Percentiles rank a stretch among this genome's conserved stretches.
Conservation (phyloP, 2,888 invertebrate species). For the Frankliniella intonsa region DNA sequence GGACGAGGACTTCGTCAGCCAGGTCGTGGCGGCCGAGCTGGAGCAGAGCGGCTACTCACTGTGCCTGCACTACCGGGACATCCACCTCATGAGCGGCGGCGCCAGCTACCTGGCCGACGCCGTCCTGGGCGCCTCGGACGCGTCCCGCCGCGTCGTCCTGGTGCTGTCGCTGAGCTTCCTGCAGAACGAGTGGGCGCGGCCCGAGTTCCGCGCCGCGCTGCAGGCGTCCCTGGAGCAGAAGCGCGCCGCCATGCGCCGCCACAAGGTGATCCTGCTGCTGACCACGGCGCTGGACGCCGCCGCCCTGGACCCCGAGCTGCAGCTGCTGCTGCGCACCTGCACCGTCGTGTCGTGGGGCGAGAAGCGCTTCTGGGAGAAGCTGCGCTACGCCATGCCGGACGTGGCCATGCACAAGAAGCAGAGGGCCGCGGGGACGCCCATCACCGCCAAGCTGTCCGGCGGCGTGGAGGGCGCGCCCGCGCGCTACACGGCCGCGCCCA, state of each 20-base stretch:
- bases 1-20: conserved; percentile 67
- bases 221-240: conserved; percentile 62
- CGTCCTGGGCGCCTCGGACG: conserved; percentile 57
- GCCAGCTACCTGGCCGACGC: conserved; percentile 51
- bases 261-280: conserved; percentile 56
- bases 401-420: conserved; percentile 49
- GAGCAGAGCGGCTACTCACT: conserved; percentile 67
- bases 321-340: conserved; percentile 66
- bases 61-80: conserved; percentile 50
- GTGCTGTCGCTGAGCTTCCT: conserved; percentile 76
- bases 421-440: conserved; percentile 32
- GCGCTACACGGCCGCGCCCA: conserved; percentile 67
- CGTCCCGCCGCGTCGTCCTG: conserved; percentile 70
- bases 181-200: conserved; percentile 75
- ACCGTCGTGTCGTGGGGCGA: conserved; percentile 69
- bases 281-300: conserved; percentile 62
- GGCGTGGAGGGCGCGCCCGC: conserved; percentile 42
- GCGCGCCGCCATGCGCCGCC: conserved; percentile 52
- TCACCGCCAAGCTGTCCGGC: conserved; percentile 52
- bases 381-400: conserved; percentile 71
- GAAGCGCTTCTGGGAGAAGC: conserved; percentile 78
- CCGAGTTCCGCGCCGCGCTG: conserved; percentile 75
- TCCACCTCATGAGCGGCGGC: conserved; percentile 41
- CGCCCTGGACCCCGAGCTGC: conserved; percentile 70
- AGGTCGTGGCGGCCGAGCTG: conserved; percentile 64